phyloP scores from a whole-genome alignment of 1,140 invertebrate genomes.

The Eriocheir sinensis region DNA sequence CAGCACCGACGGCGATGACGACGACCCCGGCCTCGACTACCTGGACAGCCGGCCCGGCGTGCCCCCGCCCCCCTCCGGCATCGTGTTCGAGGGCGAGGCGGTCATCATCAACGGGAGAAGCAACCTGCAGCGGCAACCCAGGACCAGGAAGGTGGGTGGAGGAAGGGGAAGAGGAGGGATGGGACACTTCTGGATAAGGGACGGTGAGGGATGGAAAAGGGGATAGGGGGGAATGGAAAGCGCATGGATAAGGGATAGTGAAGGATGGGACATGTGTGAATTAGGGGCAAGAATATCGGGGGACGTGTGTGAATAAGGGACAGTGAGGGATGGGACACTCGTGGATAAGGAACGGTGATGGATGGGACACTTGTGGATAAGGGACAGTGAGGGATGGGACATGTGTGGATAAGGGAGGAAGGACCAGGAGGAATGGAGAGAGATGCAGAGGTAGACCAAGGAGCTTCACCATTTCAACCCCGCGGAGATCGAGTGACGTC shows the following conservation, averaged over 20 bases:
- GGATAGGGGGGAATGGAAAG: background rate
- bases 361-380: background rate
- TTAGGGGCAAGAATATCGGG: background rate
- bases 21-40: conserved; percentile 83
- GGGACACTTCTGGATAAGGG: background rate
- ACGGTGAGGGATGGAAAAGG: background rate
- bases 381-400: background rate
- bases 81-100: conserved; percentile 93
- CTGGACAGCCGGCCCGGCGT: conserved; percentile 80
- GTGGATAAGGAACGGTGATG: background rate
- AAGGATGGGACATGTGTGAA: background rate
- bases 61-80: conserved; percentile 90
- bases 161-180: background rate
- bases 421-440: background rate
- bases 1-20: conserved; percentile 85
- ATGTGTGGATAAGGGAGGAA: background rate
- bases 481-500: too few species aligned
- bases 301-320: background rate
- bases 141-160: conserved; percentile 85
- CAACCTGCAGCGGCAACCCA: conserved; percentile 87
- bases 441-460: background rate
- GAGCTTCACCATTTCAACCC: too few species aligned
- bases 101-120: conserved; percentile 93
- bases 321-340: background rate
- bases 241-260: background rate